Percentiles rank a stretch among this genome's conserved stretches.
Evolutionary conservation across 2,113 vertebrate species (phyloP).

Genomic region (Eclectus roratus): DNA sequence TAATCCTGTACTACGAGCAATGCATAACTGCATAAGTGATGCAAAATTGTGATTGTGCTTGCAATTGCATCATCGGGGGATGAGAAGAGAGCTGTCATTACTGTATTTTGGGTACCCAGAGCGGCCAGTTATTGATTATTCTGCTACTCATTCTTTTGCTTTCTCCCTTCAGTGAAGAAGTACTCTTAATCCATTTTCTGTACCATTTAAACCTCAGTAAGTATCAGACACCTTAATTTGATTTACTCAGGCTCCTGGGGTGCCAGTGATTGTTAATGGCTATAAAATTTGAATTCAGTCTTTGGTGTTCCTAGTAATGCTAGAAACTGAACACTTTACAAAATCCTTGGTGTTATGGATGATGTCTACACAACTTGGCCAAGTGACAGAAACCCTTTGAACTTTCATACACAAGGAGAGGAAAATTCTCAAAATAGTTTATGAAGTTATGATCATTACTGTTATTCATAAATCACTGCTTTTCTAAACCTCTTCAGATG

Average conservation of each 20-base stretch:
- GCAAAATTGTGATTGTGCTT: not conserved
- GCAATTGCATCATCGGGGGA: not conserved
- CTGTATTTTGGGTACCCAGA: not conserved
- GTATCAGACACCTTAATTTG: not conserved
- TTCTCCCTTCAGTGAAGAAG: not conserved
- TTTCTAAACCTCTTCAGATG: not conserved
- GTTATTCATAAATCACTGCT: not conserved
- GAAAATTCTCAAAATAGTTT: not conserved
- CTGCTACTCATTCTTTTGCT: not conserved
- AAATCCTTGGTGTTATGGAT: not conserved
- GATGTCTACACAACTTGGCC: not conserved
- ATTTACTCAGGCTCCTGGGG: not conserved
- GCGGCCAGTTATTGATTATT: not conserved
- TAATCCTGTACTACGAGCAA: not conserved
- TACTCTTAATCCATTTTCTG: not conserved
- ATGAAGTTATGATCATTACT: not conserved
- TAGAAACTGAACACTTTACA: not conserved
- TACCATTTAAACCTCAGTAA: not conserved
- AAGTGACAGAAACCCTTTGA: not conserved
- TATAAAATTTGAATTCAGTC: not conserved
- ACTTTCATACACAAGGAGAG: not conserved
- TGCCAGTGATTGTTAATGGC: not conserved
- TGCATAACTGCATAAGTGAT: not conserved
- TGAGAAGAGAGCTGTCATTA: not conserved
- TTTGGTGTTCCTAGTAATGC: not conserved